Evolutionary conservation across 2,113 vertebrate species (phyloP).

Genomic region (Rhodinocichla rosea): DNA sequence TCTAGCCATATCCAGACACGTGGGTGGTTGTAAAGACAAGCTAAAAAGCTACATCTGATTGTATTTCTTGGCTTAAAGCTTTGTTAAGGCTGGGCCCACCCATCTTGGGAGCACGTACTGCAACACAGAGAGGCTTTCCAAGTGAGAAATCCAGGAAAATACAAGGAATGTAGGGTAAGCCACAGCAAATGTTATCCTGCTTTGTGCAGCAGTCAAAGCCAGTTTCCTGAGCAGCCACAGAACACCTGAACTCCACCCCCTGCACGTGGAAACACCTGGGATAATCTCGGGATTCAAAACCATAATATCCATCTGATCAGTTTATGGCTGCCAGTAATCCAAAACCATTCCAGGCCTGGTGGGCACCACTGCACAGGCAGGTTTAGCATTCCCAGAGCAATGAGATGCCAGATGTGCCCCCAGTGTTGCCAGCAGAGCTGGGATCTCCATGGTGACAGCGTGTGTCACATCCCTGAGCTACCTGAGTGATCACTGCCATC

Average conservation of each 20-base stretch:
- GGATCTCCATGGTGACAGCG: slow-evolving; percentile 31
- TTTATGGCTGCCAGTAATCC: neutral
- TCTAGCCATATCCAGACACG: neutral
- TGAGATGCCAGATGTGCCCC: neutral
- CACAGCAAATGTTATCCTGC: fast-evolving
- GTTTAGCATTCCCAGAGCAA: neutral
- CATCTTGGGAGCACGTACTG: neutral
- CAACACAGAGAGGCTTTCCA: neutral
- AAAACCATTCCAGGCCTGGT: neutral
- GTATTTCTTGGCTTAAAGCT: neutral
- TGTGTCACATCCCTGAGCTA: neutral
- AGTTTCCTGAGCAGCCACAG: neutral
- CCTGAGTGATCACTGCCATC: neutral
- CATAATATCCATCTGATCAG: fast-evolving
- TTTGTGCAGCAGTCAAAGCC: neutral
- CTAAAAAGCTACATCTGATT: neutral
- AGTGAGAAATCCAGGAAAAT: neutral
- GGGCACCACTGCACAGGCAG: neutral
- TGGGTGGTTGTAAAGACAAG: neutral
- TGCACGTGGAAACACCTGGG: neutral
- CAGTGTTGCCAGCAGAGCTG: neutral
- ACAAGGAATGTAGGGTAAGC: fast-evolving
- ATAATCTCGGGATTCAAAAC: neutral
- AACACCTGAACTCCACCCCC: neutral
- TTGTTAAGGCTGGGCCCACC: neutral